Base-by-base conservation (phyloP, 2,888 invertebrate genomes). In the Aelia acuminata region DNA sequence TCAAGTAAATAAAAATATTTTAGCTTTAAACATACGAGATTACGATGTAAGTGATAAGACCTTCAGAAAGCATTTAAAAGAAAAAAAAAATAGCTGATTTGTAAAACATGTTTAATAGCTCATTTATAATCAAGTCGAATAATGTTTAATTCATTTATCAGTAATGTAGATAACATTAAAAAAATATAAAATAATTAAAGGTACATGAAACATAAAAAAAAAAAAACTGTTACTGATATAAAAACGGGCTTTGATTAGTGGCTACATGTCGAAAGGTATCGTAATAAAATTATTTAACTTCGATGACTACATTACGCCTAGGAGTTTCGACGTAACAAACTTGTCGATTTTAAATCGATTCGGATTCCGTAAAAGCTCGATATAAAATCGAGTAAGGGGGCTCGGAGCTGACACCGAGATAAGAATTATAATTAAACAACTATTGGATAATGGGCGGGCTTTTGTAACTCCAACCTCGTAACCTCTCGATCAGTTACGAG, bases 401-500 rank as follows among this genome's bases (percentile, higher is more conserved):
- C n/a, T n/a, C n/a, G n/a, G 0, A 7, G 35, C 63, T 70, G 18
- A 31, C 31, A 70, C 31, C 31, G 63, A 80, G 13, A n/a, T 80
- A 80, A 47, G 80, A 47, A 80, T 80, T 80, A 80, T 80, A 85
- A 85, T 85, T 85, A 85, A 85, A 85, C 50, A 53, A 50, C 53
- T 53, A 53, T 53, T 85, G 50, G 49, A 87, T 87, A 87, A 87
- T 87, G 87, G 26, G 43, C 43, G 26, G n/a, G 18, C 63, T 87
- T 22, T 87, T 87, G 87, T 70, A 87, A 87, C 87, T 47, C 43
- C 43, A 3, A 13, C 7, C 43, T 80, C 80, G 80, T 80, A 80
- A 80, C 80, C 43, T n/a, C 43, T n/a, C 43, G n/a, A n/a, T n/a
- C 43, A n/a, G 43, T 80, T 80, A 80, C 80, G 80, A 80, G n/a